phyloP scores from a whole-genome alignment of 2,888 invertebrate genomes.

The Fragum fragum region DNA sequence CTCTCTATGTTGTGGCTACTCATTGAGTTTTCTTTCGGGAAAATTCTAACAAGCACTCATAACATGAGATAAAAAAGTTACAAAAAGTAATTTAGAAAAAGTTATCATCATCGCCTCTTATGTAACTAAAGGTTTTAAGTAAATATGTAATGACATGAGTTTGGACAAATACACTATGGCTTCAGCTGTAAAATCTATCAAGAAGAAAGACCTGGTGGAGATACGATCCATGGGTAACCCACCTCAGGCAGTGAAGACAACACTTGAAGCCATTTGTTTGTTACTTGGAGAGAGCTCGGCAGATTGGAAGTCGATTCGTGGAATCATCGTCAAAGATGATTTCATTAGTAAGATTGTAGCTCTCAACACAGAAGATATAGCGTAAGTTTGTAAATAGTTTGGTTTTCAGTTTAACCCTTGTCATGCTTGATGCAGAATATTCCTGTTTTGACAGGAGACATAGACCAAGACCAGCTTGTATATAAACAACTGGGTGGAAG shows the following conservation, averaged over 20 bases:
- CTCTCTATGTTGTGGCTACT: too few species aligned
- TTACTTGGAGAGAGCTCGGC: slow-evolving; percentile 98
- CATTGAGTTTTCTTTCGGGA: too few species aligned
- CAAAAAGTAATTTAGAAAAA: too few species aligned
- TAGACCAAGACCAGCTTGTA: too few species aligned
- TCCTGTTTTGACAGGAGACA: too few species aligned
- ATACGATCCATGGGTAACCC: slow-evolving; percentile 99
- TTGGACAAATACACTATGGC: not conserved
- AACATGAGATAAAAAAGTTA: too few species aligned
- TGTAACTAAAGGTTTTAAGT: too few species aligned
- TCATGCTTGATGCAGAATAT: too few species aligned
- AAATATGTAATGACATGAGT: too few species aligned
- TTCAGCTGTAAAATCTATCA: slow-evolving; percentile 99
- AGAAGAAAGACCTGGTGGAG: slow-evolving; percentile 99
- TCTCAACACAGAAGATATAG: slow-evolving; percentile 84
- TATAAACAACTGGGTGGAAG: too few species aligned
- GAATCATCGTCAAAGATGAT: slow-evolving; percentile 98
- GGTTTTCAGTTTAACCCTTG: not conserved
- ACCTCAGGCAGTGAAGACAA: slow-evolving; percentile 98
- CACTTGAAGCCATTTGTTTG: slow-evolving; percentile 99
- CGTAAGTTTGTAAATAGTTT: slow-evolving; percentile 72
- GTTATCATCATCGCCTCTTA: too few species aligned
- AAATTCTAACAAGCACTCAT: too few species aligned
- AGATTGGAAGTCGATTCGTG: slow-evolving; percentile 99
- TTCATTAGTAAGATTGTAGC: slow-evolving; percentile 85